Percentiles rank a stretch among this genome's conserved stretches.
phyloP scores from a whole-genome alignment of 2,113 vertebrate species.

The Gyps fulvus region DNA sequence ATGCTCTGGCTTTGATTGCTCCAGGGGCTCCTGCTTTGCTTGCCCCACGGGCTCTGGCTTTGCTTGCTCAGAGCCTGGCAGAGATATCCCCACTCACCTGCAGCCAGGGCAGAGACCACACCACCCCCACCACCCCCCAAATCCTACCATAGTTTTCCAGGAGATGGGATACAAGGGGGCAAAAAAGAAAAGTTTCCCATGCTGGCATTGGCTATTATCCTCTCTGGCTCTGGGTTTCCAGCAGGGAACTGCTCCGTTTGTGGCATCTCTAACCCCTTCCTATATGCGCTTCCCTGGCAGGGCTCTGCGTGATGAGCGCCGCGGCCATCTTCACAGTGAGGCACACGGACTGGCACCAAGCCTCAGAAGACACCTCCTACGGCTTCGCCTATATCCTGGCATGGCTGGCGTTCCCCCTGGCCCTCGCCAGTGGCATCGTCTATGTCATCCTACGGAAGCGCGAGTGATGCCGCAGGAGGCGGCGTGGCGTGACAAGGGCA shows the following conservation, averaged over 20 bases:
- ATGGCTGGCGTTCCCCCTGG: constrained; percentile 94
- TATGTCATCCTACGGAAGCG: constrained; percentile 96
- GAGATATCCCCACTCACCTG: background rate
- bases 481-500: background rate
- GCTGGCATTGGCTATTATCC: fast-evolving
- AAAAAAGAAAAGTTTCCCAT: fast-evolving
- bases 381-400: constrained; percentile 95
- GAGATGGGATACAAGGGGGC: too few relatives aligned
- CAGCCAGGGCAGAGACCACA: background rate
- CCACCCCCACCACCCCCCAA: too few relatives aligned
- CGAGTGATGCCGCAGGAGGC: constrained; percentile 73
- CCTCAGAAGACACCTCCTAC: constrained; percentile 42
- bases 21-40: background rate
- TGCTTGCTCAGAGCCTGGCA: background rate
- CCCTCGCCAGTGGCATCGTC: constrained; percentile 89
- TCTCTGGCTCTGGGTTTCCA: too few relatives aligned
- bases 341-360: constrained; percentile 80
- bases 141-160: background rate
- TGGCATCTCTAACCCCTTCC: background rate
- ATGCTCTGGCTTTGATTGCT: background rate
- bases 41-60: background rate
- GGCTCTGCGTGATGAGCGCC: constrained; percentile 92
- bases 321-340: constrained; percentile 94
- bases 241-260: fast-evolving
- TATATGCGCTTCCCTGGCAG: constrained; percentile 53